phyloP scores from a whole-genome alignment of 2,888 invertebrate genomes.

The Lissocephala sabroskyi region DNA sequence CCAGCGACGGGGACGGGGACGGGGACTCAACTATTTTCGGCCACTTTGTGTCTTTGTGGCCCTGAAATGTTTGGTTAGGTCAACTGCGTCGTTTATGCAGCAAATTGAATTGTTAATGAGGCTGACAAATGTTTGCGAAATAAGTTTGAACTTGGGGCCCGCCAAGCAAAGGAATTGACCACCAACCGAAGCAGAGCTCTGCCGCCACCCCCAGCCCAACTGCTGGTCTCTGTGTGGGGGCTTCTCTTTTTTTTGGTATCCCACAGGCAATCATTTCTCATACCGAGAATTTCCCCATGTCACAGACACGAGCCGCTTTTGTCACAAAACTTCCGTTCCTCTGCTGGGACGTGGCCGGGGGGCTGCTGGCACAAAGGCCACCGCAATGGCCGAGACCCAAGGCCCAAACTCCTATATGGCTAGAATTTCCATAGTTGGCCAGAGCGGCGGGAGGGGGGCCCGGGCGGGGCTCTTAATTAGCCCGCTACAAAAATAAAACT shows the following conservation, averaged over 20 bases:
- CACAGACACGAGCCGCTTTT: slow-evolving; percentile 3
- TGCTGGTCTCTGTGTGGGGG: too few relatives aligned
- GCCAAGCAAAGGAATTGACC: neutral
- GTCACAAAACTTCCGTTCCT: too few relatives aligned
- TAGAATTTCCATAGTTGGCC: slow-evolving; percentile 43
- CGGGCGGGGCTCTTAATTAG: slow-evolving; percentile 55
- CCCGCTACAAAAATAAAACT: slow-evolving; percentile 49
- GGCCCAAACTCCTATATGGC: too few relatives aligned
- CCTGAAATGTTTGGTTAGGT: slow-evolving; percentile 6
- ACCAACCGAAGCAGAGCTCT: too few relatives aligned
- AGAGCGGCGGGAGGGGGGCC: slow-evolving; percentile 31
- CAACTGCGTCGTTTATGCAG: slow-evolving; percentile 41
- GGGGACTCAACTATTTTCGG: slow-evolving; percentile 21
- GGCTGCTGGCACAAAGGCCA: neutral
- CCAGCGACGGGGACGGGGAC: too few relatives aligned
- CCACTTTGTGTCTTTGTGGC: neutral
- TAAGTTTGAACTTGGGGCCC: neutral
- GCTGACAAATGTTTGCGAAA: slow-evolving; percentile 47
- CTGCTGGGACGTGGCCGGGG: neutral
- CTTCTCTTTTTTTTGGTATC: too few relatives aligned
- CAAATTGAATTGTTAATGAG: slow-evolving; percentile 62
- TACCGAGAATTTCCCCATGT: neutral
- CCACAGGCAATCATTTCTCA: neutral
- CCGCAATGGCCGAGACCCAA: neutral
- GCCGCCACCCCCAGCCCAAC: neutral